Evolutionary conservation across 1,140 invertebrate species (phyloP).

Genomic region (Heliconius eleuchia): DNA sequence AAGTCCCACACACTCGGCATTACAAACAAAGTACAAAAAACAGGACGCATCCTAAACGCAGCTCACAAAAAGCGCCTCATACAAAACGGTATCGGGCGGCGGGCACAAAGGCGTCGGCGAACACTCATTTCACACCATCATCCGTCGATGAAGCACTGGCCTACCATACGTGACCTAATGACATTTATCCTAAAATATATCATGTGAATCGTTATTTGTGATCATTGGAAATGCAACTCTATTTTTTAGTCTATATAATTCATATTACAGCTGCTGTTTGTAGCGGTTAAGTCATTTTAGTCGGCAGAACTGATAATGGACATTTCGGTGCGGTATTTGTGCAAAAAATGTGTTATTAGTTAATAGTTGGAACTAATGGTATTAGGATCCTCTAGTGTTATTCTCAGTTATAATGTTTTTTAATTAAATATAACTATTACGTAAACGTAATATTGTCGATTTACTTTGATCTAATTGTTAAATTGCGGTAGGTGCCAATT

Average conservation of each 20-base stretch:
- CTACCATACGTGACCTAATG: conserved; percentile 71
- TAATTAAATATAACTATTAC: conserved; percentile 23
- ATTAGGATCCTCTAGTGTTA: conserved; percentile 20
- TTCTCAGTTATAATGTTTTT: conserved; percentile 20
- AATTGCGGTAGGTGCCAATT: conserved; percentile 2
- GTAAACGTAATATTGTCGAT: conserved; percentile 12
- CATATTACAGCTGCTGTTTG: conserved; percentile 8
- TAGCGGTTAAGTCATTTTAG: conserved; percentile 22
- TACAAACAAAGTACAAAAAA: conserved; percentile 76
- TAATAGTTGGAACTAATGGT: conserved; percentile 54
- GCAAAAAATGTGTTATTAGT: conserved; percentile 61
- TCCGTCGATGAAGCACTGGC: conserved; percentile 49
- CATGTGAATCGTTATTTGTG: conserved; percentile 32
- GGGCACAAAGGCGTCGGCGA: conserved; percentile 63
- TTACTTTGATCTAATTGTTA: conserved; percentile 21
- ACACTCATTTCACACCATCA: conserved; percentile 73
- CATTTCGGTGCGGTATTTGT: conserved; percentile 49
- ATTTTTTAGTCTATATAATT: conserved; percentile 22
- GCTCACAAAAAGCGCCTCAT: conserved; percentile 61
- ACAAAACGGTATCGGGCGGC: conserved; percentile 73
- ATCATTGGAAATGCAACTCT: conserved; percentile 44
- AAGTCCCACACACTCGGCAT: conserved; percentile 76
- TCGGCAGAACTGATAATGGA: conserved; percentile 41
- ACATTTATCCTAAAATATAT: conserved; percentile 53
- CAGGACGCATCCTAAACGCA: conserved; percentile 69